These are phyloP conservation scores for Epicauta chinensis DNA, from an alignment of 1,140 invertebrate genomes.

Conservation along the genomic window DNA sequence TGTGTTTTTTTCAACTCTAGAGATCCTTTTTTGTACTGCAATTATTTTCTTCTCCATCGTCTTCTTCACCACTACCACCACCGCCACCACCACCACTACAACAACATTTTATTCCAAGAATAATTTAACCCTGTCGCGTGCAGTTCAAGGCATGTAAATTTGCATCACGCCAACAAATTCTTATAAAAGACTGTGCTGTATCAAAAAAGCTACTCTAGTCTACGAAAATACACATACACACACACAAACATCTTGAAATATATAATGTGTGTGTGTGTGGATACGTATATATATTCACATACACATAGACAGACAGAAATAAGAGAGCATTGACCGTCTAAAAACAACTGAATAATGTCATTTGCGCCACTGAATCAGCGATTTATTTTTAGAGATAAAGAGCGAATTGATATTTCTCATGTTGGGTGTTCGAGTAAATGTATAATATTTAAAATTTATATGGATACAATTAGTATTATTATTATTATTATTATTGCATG, in stretches of 20 bases:
- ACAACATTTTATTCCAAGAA: constrained; percentile 20
- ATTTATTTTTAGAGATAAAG: constrained; percentile 29
- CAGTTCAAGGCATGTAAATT: constrained; percentile 30
- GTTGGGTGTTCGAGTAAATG: too few species aligned
- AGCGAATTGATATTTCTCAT: not conserved
- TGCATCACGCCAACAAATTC: constrained; percentile 27
- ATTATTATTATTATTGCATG: too few species aligned
- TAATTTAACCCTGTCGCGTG: constrained; percentile 29
- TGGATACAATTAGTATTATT: too few species aligned
- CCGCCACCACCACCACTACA: not conserved
- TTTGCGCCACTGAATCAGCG: constrained; percentile 27
- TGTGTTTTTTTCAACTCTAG: too few species aligned
- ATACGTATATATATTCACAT: too few species aligned
- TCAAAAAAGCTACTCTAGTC: constrained; percentile 25
- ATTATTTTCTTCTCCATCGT: constrained; percentile 13
- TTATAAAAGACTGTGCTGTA: constrained; percentile 10
- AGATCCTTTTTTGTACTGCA: constrained; percentile 15
- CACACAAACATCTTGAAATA: too few species aligned
- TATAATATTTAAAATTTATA: too few species aligned
- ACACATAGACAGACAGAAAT: not conserved
- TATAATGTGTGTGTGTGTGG: not conserved
- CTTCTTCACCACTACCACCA: constrained; percentile 7
- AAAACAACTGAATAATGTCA: constrained; percentile 30
- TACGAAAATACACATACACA: not conserved
- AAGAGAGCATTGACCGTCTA: constrained; percentile 29